Evolutionary conservation across 2,888 invertebrate species (phyloP).

Genomic region (Drosophila falleni): DNA sequence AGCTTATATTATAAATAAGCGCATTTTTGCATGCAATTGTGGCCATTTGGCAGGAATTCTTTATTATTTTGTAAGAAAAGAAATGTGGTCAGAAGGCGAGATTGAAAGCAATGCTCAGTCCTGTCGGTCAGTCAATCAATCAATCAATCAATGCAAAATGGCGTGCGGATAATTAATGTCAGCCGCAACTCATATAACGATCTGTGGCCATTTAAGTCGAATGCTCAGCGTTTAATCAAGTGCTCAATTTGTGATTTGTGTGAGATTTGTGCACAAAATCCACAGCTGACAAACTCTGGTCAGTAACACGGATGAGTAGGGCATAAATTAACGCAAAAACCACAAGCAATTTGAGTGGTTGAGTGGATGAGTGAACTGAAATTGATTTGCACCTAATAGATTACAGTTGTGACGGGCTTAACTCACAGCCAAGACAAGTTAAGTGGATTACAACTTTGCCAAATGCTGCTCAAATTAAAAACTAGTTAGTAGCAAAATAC

Average conservation of each 20-base stretch:
- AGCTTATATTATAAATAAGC: constrained; percentile 43
- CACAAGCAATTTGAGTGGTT: constrained; percentile 27
- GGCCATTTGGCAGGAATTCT: neutral
- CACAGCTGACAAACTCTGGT: constrained; percentile 53
- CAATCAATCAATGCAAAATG: constrained; percentile 34
- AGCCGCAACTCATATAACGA: constrained; percentile 34
- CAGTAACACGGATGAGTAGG: neutral
- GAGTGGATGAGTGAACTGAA: constrained; percentile 38
- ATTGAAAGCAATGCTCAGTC: neutral
- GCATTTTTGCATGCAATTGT: constrained; percentile 34
- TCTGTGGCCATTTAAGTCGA: constrained; percentile 47
- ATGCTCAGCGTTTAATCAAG: constrained; percentile 54
- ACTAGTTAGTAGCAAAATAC: constrained; percentile 49
- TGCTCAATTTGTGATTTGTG: constrained; percentile 61
- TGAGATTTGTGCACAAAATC: constrained; percentile 52
- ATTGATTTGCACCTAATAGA: constrained; percentile 59
- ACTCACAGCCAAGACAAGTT: constrained; percentile 37
- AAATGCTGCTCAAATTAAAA: constrained; percentile 62
- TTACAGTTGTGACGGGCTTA: constrained; percentile 29
- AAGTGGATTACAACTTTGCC: constrained; percentile 59
- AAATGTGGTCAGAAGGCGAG: constrained; percentile 3
- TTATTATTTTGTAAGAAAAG: neutral
- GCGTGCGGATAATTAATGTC: constrained; percentile 49
- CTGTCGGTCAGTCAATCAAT: constrained; percentile 44
- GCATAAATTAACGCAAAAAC: constrained; percentile 55